Conservation (phyloP, 2,888 invertebrate species). For the Orthonychiurus folsomi region DNA sequence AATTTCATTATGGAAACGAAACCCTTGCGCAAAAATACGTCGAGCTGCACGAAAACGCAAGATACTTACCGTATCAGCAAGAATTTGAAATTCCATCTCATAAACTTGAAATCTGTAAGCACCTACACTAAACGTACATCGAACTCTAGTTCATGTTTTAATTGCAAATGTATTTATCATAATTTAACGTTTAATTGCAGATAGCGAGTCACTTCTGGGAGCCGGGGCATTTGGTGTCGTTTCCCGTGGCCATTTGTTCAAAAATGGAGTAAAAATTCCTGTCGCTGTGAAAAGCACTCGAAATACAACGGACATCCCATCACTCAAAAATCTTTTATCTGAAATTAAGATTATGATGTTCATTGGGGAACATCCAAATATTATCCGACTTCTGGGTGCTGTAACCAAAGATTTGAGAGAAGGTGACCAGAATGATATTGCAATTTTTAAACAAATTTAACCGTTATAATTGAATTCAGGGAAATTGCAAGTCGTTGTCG, state of each 20-base stretch:
- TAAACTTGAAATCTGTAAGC: slow-evolving; percentile 7
- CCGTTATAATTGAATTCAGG: neutral
- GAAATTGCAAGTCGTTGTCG: slow-evolving; percentile 8
- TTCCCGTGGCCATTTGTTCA: neutral
- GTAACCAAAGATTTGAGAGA: slow-evolving; percentile 7
- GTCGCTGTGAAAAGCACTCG: slow-evolving; percentile 9
- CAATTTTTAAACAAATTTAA: neutral
- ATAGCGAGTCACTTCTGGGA: neutral
- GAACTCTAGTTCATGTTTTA: neutral
- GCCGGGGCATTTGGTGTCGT: slow-evolving; percentile 6
- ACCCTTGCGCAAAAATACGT: neutral
- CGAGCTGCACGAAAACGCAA: slow-evolving; percentile 9
- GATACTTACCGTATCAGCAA: slow-evolving; percentile 11
- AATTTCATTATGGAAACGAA: slow-evolving; percentile 10
- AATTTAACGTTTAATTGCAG: neutral
- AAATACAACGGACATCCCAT: neutral
- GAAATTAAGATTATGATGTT: slow-evolving; percentile 14
- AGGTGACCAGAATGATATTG: neutral
- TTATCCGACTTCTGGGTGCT: slow-evolving; percentile 4
- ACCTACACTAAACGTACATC: neutral
- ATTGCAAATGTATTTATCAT: neutral
- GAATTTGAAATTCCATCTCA: slow-evolving; percentile 11
- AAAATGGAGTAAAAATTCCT: neutral
- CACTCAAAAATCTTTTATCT: slow-evolving; percentile 5
- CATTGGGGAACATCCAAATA: slow-evolving; percentile 6